Evolutionary conservation across 2,797 vertebrate genomes (phyloP).

Genomic region (Xyrichtys novacula): DNA sequence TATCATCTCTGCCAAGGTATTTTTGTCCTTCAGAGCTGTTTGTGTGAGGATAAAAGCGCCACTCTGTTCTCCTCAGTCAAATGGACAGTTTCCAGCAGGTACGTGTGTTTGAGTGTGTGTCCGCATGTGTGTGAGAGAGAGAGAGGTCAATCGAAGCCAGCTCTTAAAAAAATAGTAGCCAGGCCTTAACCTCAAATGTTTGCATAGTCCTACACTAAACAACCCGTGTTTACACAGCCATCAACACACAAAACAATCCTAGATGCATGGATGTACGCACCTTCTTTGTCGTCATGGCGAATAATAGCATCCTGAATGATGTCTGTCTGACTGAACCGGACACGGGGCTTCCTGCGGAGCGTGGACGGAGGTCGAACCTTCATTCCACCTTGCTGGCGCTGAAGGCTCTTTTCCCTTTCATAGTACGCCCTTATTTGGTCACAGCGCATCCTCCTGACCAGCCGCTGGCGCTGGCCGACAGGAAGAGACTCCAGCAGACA

Average conservation of each 20-base stretch:
- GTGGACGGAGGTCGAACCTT: slow-evolving; percentile 55
- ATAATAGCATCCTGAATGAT: slow-evolving; percentile 91
- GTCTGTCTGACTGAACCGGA: slow-evolving; percentile 85
- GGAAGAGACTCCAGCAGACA: slow-evolving; percentile 98
- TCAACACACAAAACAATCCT: neutral
- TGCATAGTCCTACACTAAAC: neutral
- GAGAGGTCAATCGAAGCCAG: neutral
- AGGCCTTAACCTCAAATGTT: neutral
- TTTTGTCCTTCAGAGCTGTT: slow-evolving; percentile 49
- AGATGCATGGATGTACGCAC: slow-evolving; percentile 69
- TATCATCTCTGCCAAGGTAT: slow-evolving; percentile 10
- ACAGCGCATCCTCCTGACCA: slow-evolving; percentile 95
- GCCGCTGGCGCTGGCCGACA: slow-evolving; percentile 92
- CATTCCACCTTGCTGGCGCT: slow-evolving; percentile 83
- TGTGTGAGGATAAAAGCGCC: slow-evolving; percentile 33
- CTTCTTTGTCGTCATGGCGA: slow-evolving; percentile 93
- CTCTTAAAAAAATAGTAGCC: neutral
- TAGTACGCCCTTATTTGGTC: slow-evolving; percentile 96
- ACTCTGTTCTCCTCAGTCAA: slow-evolving; percentile 23
- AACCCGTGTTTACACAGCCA: neutral
- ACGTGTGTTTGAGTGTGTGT: neutral
- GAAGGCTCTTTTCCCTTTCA: slow-evolving; percentile 90
- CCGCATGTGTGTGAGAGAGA: neutral
- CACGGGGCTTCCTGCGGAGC: slow-evolving; percentile 82
- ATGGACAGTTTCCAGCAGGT: slow-evolving; percentile 30